Evolutionary conservation across 64 coral and sea anemone species (phyloP), one percentile per base, ranked within the genome.

Genomic region (Stichodactyla helianthus): DNA sequence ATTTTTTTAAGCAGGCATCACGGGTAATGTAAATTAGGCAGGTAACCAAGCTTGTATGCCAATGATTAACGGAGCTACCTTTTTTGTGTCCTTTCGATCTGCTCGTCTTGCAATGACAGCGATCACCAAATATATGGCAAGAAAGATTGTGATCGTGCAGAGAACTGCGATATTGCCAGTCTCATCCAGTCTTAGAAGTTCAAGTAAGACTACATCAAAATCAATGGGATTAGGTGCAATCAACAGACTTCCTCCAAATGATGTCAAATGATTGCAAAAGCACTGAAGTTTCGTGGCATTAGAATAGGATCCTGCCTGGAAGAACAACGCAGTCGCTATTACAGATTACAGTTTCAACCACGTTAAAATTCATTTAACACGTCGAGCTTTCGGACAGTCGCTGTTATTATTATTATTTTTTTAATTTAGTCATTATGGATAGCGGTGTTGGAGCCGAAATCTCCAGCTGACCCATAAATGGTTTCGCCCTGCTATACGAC

Each of bases 191-290:
- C 87, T 87, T 26, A 31, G 27, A 5, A 95, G 85, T 59, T 93
- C 88, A 1, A 61, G 63, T 22, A 95, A 87, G 56, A 93, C 94
- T 19, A 89, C 86, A 61, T 79, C 55, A 86, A 93, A 93, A 67
- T 95, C 94, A 55, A 95, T 86, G n/a, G 84, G 85, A 20, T 95
- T 95, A 4, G 94, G 94, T 63, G 59, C 91, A 55, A 95, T 82
- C 31, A 92, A 77, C 15, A 95, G 35, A 44, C 94, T 89, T 44
- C 94, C 94, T 20, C 94, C 94, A 88, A 95, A 95, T 16, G 91
- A 92, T 18, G 94, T 95, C 50, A 95, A 87, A 79, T 95, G 94
- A 71, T 92, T 92, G 77, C 94, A 95, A 1, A 95, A 68, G 79
- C 94, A 95, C 1, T 95, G 87, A 51, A 95, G 83, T 18, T 77